Conservation (phyloP, 2,888 invertebrate species). For the Melipona bicolor region DNA sequence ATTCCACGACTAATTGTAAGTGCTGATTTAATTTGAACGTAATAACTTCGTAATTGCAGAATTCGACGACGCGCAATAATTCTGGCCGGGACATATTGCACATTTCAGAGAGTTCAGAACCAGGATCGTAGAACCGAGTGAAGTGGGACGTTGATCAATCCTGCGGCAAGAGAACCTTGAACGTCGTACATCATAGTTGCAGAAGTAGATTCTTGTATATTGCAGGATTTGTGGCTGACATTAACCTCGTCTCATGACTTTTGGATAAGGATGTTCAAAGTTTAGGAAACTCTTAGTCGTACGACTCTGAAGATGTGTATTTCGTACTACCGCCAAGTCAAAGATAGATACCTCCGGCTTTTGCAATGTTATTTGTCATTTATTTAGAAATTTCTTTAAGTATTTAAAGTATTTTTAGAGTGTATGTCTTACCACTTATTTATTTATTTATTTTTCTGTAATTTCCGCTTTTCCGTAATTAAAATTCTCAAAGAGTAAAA, state of each 20-base stretch:
- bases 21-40: background rate
- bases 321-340: background rate
- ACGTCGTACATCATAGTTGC: background rate
- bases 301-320: background rate
- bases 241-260: background rate
- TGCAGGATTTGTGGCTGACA: background rate
- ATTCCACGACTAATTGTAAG: background rate
- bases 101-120: background rate
- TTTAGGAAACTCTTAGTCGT: background rate
- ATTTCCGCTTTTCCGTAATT: no score
- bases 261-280: background rate
- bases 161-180: background rate
- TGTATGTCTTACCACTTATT: no score
- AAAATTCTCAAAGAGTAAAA: no score
- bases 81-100: background rate
- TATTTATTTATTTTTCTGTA: no score
- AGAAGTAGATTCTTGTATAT: background rate
- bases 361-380: no score
- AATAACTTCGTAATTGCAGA: background rate
- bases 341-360: no score
- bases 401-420: no score
- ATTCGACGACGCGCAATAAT: background rate
- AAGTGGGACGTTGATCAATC: background rate
- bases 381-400: no score
- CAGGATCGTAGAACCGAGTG: background rate